Percentiles rank a stretch among this genome's conserved stretches.
Evolutionary conservation across 2,113 vertebrate genomes (phyloP).

Genomic region (Psettodes erumei): DNA sequence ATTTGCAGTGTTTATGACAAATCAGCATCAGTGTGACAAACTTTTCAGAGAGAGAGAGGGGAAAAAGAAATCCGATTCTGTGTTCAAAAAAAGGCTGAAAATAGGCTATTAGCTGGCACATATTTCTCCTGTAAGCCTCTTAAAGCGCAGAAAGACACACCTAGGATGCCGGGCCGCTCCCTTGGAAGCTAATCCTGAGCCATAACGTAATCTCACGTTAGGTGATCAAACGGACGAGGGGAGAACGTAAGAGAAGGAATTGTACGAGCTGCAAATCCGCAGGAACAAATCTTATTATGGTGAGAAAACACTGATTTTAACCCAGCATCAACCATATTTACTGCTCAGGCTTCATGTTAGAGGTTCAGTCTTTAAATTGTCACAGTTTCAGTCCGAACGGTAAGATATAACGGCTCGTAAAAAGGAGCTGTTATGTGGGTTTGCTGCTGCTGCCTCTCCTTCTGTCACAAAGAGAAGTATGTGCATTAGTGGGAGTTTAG

Average conservation of each 20-base stretch:
- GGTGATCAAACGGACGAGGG: conserved; percentile 82
- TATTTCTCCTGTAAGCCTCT: conserved; percentile 82
- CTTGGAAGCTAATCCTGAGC: conserved; percentile 77
- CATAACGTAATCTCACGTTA: conserved; percentile 80
- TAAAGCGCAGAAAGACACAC: conserved; percentile 81
- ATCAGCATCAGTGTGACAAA: conserved; percentile 71
- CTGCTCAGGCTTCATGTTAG: conserved; percentile 36
- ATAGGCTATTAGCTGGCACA: conserved; percentile 79
- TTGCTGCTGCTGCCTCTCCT: conserved; percentile 59
- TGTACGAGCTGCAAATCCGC: conserved; percentile 79
- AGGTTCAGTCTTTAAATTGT: conserved; percentile 63
- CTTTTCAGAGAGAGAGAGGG: conserved; percentile 54
- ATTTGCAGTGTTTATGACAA: conserved; percentile 75
- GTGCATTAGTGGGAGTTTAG: conserved; percentile 31
- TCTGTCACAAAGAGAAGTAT: conserved; percentile 61
- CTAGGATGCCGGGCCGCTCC: conserved; percentile 77
- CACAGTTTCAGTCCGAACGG: conserved; percentile 43
- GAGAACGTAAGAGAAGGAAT: conserved; percentile 76
- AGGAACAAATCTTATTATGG: conserved; percentile 83
- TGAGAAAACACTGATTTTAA: conserved; percentile 63
- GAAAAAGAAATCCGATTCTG: conserved; percentile 72
- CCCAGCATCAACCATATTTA: conserved; percentile 54
- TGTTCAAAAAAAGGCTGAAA: conserved; percentile 51
- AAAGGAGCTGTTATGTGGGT: conserved; percentile 38
- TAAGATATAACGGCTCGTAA: conserved; percentile 50